Evolutionary conservation across 2,113 vertebrate species (phyloP), one percentile per base, ranked within the genome.

Genomic region (Crotalus tigris): DNA sequence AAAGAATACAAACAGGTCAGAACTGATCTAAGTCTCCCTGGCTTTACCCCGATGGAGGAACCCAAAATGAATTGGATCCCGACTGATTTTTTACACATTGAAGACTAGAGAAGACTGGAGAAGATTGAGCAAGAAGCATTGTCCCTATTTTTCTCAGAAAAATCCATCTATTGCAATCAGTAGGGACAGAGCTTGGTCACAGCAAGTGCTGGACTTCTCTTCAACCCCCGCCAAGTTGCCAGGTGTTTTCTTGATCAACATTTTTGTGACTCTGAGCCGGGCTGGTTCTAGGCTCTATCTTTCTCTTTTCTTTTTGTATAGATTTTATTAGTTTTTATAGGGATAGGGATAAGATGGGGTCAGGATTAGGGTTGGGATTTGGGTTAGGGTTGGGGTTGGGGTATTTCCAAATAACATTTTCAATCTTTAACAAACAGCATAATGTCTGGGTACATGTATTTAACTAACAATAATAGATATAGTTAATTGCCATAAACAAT

Each of bases 1-100:
- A 97, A 92, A 44, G 98, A 98, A 87, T 98, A 98, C 95, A 98
- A 98, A 97, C 94, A 93, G 95, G 98, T 98, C 91, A 94, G 97
- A 12, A 49, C 8, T 2, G 19, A 53, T 81, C 39, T 21, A 39
- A 39, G 33, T 8, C 33, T 33, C n/a, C 2, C 17, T 7, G 15
- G 15, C 69, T 81, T 21, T 21, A 81, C 19, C 7, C 0, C 8
- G 7, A 81, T 39, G 3, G 33, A 19, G 2, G 6, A 81, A 81
- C 13, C 17, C 33, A 81, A 6, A 19, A 33, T 39, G 69, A 81
- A 81, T 81, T 81, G 33, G 69, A 81, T 81, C n/a, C 33, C 8
- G 29, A 55, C 1, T 3, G 53, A 19, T 33, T n/a, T 53, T 55
- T n/a, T 55, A 26, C 87, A 19, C 87, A 54, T 54, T 19, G 51